Evolutionary conservation across 35 echinoderm and acorn worm genomes (phyloP).

Genomic region (Heliocidaris tuberculata): DNA sequence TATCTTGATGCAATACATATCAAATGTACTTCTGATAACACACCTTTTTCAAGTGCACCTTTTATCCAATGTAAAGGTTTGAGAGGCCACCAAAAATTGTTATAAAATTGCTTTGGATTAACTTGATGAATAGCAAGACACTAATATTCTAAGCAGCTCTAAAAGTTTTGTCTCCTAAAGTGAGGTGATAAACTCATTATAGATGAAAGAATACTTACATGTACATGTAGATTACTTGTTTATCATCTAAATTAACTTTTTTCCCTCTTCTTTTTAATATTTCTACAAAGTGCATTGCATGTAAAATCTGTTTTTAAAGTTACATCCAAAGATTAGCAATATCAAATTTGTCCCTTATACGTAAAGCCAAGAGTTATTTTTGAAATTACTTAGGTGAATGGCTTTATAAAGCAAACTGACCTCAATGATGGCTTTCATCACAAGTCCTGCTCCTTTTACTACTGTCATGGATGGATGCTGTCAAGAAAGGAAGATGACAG

Average conservation of each 20-base stretch:
- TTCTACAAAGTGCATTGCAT: neutral
- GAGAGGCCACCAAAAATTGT: no score
- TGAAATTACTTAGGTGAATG: neutral
- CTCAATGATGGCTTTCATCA: slow-evolving; percentile 99
- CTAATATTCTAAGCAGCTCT: no score
- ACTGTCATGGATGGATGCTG: slow-evolving; percentile 98
- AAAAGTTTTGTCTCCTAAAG: no score
- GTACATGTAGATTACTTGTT: neutral
- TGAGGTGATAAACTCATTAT: no score
- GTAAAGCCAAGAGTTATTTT: neutral
- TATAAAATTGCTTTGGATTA: no score
- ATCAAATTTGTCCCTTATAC: no score
- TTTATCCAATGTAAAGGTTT: no score
- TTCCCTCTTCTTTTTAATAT: neutral
- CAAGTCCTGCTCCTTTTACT: slow-evolving; percentile 92
- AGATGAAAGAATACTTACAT: no score
- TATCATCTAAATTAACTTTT: neutral
- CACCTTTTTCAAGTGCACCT: no score
- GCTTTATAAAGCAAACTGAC: slow-evolving; percentile 33
- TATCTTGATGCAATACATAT: no score
- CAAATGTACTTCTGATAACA: no score
- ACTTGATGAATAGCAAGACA: no score
- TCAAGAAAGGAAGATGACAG: slow-evolving; percentile 31
- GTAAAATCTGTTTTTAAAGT: neutral
- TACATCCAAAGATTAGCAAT: neutral